Percentiles rank a stretch among this genome's conserved stretches.
Conservation (phyloP, 2,888 invertebrate genomes). For the Pasiphila rectangulata region DNA sequence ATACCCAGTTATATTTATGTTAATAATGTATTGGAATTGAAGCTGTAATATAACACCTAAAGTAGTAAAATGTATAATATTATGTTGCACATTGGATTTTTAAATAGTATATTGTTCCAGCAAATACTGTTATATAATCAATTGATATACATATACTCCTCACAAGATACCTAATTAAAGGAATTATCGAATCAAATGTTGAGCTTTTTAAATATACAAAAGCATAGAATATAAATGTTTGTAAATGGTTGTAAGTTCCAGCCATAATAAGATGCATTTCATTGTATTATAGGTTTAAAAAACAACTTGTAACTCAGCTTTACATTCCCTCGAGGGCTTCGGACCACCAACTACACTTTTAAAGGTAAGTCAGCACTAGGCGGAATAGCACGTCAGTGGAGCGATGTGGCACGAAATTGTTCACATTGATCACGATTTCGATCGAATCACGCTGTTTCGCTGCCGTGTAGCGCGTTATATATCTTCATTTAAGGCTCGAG, state of each 20-base stretch:
- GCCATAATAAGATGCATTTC: conserved; percentile 33
- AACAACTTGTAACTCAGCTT: conserved; percentile 31
- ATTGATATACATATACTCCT: not conserved
- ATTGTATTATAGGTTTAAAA: conserved; percentile 23
- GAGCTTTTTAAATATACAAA: conserved; percentile 16
- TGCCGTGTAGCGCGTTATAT: no score
- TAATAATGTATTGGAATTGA: no score
- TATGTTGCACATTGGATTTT: conserved; percentile 5
- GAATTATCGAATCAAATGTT: conserved; percentile 10
- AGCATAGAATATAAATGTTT: conserved; percentile 6
- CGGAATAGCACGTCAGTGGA: no score
- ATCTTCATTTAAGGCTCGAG: no score
- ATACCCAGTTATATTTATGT: no score
- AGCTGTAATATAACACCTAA: not conserved
- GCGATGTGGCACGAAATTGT: no score
- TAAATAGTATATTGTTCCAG: conserved; percentile 1
- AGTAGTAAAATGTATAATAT: not conserved
- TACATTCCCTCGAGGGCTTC: conserved; percentile 57
- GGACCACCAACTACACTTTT: conserved; percentile 27
- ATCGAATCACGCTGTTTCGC: no score
- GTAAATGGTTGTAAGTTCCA: conserved; percentile 11
- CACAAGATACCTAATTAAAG: not conserved
- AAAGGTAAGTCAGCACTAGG: no score
- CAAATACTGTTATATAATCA: conserved; percentile 11
- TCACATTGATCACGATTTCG: no score